Conservation (phyloP, 2,113 vertebrate genomes). For the Myiozetetes cayanensis region DNA sequence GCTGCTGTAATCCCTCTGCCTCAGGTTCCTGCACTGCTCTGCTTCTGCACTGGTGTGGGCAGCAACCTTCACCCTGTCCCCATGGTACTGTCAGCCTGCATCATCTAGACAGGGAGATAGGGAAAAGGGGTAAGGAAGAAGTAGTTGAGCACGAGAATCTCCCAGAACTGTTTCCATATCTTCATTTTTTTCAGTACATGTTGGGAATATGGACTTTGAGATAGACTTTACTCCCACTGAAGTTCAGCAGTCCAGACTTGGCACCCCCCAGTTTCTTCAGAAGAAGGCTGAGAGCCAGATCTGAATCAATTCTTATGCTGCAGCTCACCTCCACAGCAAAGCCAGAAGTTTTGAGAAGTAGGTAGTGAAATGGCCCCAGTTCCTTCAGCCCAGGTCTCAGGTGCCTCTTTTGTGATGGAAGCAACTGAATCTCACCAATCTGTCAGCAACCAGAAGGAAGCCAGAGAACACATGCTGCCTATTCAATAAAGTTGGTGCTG, state of each 20-base stretch:
- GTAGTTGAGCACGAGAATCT: neutral
- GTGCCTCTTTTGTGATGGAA: neutral
- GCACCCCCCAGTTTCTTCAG: neutral
- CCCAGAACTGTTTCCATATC: neutral
- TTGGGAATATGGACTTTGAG: neutral
- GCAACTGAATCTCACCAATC: neutral
- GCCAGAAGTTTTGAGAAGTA: neutral
- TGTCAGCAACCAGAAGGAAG: neutral
- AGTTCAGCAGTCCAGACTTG: neutral
- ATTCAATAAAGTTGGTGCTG: neutral
- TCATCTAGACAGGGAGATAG: neutral
- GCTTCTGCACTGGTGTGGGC: accelerated
- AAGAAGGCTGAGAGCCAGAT: neutral
- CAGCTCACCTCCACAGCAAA: neutral
- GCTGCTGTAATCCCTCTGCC: neutral
- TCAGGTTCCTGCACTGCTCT: neutral
- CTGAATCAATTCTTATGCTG: neutral
- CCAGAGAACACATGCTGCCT: neutral
- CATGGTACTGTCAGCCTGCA: neutral
- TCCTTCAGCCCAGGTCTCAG: neutral
- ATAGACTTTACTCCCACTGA: neutral
- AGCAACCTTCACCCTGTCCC: neutral
- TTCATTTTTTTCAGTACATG: neutral
- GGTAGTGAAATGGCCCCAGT: neutral
- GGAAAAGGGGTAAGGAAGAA: neutral